A percentile compares a stretch with the other conserved stretches of the same genome.
Conservation (phyloP, 2,113 vertebrate genomes). For the Microtus ochrogaster region DNA sequence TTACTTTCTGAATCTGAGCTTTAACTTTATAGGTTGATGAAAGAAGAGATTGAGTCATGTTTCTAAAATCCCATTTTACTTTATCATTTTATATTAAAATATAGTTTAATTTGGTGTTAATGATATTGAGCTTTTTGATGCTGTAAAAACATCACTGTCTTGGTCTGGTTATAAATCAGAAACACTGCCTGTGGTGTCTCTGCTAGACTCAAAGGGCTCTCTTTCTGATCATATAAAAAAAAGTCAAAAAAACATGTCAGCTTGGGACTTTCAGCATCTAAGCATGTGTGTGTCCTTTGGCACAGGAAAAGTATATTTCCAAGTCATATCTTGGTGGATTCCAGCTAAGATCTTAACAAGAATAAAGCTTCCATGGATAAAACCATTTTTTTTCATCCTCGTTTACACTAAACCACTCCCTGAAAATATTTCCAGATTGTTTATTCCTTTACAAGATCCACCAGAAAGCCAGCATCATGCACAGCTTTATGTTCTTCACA, state of each 20-base stretch:
- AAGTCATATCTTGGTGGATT: background rate
- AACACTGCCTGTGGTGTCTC: background rate
- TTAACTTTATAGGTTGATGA: background rate
- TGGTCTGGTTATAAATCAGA: background rate
- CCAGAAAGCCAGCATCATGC: background rate
- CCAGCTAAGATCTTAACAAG: background rate
- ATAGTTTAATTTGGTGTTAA: background rate
- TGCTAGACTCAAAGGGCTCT: background rate
- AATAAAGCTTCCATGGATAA: background rate
- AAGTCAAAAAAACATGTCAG: background rate
- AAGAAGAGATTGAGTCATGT: background rate
- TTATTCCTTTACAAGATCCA: background rate
- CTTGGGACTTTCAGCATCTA: background rate
- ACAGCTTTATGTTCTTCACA: background rate
- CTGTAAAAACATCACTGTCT: background rate
- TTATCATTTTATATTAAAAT: background rate
- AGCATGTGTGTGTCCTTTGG: background rate
- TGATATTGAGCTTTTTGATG: background rate
- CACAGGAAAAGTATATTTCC: constrained; percentile 37
- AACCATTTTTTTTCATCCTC: background rate
- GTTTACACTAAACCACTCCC: background rate
- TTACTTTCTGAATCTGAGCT: background rate
- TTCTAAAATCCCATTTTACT: background rate
- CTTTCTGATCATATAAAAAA: background rate
- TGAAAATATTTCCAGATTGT: background rate